Conservation (phyloP, 2,113 vertebrate species). For the Gavia stellata region DNA sequence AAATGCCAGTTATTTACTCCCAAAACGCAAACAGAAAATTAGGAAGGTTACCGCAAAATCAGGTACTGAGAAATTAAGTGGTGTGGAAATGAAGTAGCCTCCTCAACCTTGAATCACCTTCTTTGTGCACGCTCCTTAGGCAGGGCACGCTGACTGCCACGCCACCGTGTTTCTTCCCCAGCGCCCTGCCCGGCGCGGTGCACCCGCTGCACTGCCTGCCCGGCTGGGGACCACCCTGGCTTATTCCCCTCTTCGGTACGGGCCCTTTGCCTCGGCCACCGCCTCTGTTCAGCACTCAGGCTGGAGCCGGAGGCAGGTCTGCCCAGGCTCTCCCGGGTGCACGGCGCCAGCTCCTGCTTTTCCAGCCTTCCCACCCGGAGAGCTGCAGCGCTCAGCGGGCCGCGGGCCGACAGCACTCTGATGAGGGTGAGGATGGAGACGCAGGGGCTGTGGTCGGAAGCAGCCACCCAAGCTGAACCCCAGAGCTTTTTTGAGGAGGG, state of each 20-base stretch:
- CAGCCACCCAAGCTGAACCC: background rate
- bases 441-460: rapidly evolving
- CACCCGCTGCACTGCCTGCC: background rate
- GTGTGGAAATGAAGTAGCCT: background rate
- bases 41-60: background rate
- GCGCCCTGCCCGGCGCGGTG: rapidly evolving
- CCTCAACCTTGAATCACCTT: background rate
- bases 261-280: background rate
- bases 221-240: background rate
- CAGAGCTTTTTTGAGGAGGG: background rate
- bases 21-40: background rate
- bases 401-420: background rate
- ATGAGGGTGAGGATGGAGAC: background rate
- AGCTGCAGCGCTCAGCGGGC: background rate
- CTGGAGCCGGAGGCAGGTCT: background rate
- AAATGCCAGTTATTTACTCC: constrained; percentile 3
- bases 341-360: background rate
- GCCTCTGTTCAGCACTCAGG: background rate
- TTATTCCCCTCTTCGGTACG: background rate
- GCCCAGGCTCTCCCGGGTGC: background rate
- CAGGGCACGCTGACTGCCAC: background rate
- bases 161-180: rapidly evolving
- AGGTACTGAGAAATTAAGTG: background rate
- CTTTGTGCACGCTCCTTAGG: background rate
- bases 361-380: background rate